These are phyloP conservation scores for Hydraecia micacea DNA, from an alignment of 2,888 invertebrate genomes.

Conservation along the genomic window DNA sequence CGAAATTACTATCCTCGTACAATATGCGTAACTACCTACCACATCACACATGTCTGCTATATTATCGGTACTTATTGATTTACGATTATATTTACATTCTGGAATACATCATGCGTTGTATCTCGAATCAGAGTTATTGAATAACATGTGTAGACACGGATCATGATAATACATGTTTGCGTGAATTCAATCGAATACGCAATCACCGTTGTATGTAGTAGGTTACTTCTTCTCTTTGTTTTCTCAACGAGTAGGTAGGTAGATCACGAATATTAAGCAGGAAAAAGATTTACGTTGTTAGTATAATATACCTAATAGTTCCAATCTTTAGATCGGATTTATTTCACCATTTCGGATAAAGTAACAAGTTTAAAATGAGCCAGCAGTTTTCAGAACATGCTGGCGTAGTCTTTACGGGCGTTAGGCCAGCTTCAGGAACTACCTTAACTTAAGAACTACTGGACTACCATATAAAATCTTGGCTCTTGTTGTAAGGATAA, in stretches of 20 bases:
- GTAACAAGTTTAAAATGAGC: neutral
- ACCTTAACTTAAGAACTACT: neutral
- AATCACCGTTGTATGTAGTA: neutral
- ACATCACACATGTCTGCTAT: conserved; percentile 9
- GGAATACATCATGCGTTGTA: conserved; percentile 10
- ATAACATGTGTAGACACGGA: conserved; percentile 21
- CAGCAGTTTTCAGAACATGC: neutral
- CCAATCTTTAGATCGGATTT: neutral
- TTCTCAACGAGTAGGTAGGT: neutral
- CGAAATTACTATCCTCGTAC: neutral
- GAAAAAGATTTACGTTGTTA: neutral
- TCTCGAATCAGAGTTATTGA: conserved; percentile 20
- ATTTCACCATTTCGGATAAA: neutral
- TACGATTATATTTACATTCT: conserved; percentile 17
- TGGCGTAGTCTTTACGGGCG: neutral
- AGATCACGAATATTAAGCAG: neutral
- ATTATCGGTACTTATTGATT: conserved; percentile 12
- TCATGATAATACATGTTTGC: conserved; percentile 1
- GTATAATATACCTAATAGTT: neutral
- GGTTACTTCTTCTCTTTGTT: conserved; percentile 2
- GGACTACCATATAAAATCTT: conserved; percentile 2
- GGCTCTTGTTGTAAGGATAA: neutral
- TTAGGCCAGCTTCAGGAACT: neutral
- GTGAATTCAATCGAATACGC: neutral
- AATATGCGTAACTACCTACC: neutral